Conservation (phyloP, 2,888 invertebrate genomes). For the Apantesis nais region DNA sequence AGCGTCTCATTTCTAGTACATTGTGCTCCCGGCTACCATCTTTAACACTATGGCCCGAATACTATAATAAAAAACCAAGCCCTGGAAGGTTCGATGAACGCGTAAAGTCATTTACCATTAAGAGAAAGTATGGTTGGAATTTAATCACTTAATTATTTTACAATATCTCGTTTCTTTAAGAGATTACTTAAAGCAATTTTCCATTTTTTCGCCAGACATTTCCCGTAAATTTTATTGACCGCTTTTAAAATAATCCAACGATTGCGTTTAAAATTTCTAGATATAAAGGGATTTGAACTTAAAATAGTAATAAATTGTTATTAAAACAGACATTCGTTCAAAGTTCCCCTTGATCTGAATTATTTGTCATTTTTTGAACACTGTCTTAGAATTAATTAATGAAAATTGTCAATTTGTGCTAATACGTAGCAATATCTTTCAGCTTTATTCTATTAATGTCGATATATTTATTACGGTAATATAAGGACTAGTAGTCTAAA, state of each 20-base stretch:
- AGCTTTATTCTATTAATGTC: background rate
- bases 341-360: background rate
- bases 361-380: background rate
- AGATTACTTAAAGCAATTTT: background rate
- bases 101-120: too few relatives aligned
- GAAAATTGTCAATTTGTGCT: background rate
- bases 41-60: too few relatives aligned
- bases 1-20: too few relatives aligned
- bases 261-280: background rate
- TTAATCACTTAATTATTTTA: background rate
- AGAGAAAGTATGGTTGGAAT: too few relatives aligned
- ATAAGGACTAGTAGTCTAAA: background rate
- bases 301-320: slow-evolving; percentile 31
- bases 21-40: too few relatives aligned
- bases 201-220: background rate
- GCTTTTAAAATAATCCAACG: slow-evolving; percentile 8
- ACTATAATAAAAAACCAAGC: too few relatives aligned
- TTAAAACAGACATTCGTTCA: slow-evolving; percentile 12
- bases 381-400: background rate
- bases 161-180: background rate
- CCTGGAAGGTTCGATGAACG: too few relatives aligned
- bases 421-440: background rate
- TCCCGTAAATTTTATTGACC: background rate
- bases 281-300: slow-evolving; percentile 13
- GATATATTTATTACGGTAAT: background rate